These are phyloP conservation scores for Bergia sp. DNA, from an alignment of 92 coral and sea anemone genomes.

Conservation along the genomic window DNA sequence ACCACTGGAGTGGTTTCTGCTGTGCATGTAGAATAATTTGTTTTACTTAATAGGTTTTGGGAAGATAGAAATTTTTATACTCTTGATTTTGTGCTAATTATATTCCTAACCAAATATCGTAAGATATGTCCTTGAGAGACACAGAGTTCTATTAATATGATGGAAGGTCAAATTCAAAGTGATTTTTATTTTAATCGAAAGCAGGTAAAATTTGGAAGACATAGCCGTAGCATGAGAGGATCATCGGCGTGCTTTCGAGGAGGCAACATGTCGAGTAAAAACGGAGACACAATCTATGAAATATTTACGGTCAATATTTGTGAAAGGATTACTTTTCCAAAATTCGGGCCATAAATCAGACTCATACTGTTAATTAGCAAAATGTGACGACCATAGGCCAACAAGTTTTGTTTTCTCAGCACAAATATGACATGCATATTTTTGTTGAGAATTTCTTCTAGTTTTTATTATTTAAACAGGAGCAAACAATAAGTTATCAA, in stretches of 20 bases:
- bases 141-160: not conserved
- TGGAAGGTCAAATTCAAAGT: not conserved
- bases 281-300: not conserved
- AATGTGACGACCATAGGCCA: not conserved
- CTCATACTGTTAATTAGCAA: not conserved
- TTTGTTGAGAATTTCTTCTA: not conserved
- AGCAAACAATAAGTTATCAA: not conserved
- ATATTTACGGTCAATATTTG: slow-evolving; percentile 5
- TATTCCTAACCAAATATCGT: not conserved
- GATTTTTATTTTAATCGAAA: not conserved
- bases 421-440: not conserved
- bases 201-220: not conserved
- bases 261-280: not conserved
- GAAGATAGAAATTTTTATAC: not conserved
- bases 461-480: not conserved
- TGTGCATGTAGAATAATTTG: not conserved
- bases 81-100: not conserved
- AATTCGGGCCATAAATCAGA: not conserved
- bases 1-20: not conserved
- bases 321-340: not conserved
- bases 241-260: not conserved
- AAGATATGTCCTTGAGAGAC: not conserved
- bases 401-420: not conserved
- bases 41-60: too few species aligned
- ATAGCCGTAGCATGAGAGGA: not conserved